These are phyloP conservation scores for Gavialis gangeticus DNA, from an alignment of 2,113 vertebrate genomes.

Conservation along the genomic window DNA sequence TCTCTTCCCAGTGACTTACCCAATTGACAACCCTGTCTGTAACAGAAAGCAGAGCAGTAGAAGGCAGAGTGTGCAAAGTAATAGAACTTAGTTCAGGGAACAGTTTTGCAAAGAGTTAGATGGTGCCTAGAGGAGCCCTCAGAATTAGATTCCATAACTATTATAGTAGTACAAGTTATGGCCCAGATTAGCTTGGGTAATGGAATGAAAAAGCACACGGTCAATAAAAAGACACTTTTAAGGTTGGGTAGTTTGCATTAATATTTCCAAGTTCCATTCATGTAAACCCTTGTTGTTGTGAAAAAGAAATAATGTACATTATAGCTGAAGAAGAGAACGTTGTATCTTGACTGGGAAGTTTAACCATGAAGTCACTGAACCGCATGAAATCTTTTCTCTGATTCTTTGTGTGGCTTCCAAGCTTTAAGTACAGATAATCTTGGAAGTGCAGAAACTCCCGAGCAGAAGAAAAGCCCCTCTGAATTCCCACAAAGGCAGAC, in stretches of 20 bases:
- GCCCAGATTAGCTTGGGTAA: not conserved
- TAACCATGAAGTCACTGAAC: not conserved
- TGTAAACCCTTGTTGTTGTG: not conserved
- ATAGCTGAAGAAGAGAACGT: not conserved
- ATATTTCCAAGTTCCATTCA: not conserved
- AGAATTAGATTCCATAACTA: accelerated
- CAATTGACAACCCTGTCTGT: accelerated
- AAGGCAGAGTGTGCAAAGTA: not conserved
- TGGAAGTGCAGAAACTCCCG: not conserved
- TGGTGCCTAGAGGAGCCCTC: not conserved
- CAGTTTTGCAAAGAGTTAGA: not conserved
- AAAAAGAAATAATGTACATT: not conserved
- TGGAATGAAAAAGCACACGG: accelerated
- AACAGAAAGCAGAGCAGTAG: not conserved
- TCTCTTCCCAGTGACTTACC: not conserved
- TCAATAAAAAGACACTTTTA: not conserved
- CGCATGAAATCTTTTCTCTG: not conserved
- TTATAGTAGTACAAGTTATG: accelerated
- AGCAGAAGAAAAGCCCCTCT: not conserved
- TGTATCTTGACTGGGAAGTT: not conserved
- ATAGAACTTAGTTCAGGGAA: accelerated
- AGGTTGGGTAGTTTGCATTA: not conserved
- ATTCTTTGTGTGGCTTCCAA: not conserved
- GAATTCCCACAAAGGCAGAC: not conserved
- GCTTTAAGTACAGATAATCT: not conserved